Percentiles rank a stretch among this genome's conserved stretches.
phyloP scores from a whole-genome alignment of 2,113 vertebrate species.

The Semnornis frantzii region DNA sequence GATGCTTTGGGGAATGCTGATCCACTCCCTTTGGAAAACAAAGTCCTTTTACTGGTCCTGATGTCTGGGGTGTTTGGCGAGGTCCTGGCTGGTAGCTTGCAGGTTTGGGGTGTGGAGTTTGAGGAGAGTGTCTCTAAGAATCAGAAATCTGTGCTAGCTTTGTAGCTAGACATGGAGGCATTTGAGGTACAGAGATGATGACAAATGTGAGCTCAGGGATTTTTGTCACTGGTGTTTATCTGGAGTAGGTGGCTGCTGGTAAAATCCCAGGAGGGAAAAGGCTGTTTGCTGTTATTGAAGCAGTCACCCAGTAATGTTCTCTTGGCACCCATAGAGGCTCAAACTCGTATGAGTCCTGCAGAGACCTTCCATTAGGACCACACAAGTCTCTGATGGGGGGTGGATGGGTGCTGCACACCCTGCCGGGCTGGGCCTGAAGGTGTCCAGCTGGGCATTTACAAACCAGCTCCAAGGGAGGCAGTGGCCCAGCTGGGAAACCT shows the following conservation, averaged over 20 bases:
- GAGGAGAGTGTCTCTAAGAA: not conserved
- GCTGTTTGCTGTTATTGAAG: not conserved
- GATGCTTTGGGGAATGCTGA: not conserved
- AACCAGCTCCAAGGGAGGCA: not conserved
- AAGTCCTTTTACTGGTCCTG: not conserved
- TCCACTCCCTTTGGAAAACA: not conserved
- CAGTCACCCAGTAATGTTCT: not conserved
- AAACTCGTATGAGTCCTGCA: not conserved
- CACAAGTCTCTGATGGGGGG: not conserved
- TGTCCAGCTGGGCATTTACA: rapidly evolving
- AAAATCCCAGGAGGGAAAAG: not conserved
- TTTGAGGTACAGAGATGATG: rapidly evolving
- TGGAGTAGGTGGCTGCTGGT: not conserved
- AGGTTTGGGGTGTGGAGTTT: not conserved
- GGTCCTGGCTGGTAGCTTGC: not conserved
- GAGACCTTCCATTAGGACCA: rapidly evolving
- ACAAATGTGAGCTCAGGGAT: not conserved
- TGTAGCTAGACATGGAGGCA: not conserved
- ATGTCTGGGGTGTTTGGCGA: not conserved
- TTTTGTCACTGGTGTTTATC: not conserved
- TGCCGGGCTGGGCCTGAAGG: not conserved
- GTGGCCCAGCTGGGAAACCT: not conserved
- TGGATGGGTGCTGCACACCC: not conserved
- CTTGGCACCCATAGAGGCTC: not conserved
- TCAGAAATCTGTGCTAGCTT: not conserved